Percentiles rank a stretch among this genome's conserved stretches.
phyloP scores from a whole-genome alignment of 2,113 vertebrate genomes.

The Pleuronectes platessa region DNA sequence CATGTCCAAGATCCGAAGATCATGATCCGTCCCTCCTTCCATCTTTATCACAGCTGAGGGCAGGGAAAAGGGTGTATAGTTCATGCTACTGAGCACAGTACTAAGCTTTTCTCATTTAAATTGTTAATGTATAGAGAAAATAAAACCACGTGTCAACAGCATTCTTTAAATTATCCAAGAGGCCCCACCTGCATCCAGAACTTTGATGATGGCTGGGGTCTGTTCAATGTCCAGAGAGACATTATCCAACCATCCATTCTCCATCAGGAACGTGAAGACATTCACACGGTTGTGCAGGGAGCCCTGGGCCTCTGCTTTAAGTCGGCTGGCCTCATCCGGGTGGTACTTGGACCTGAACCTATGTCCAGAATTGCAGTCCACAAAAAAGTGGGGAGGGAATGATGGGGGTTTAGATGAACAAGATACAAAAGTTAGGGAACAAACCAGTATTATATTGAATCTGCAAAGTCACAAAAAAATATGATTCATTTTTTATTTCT shows the following conservation, averaged over 20 bases:
- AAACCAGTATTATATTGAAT: slow-evolving; percentile 32
- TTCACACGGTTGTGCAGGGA: slow-evolving; percentile 87
- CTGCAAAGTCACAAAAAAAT: slow-evolving; percentile 6
- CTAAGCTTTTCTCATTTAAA: not conserved
- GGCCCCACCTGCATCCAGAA: slow-evolving; percentile 87
- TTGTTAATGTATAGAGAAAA: not conserved
- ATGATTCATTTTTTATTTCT: slow-evolving; percentile 1
- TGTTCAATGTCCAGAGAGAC: slow-evolving; percentile 91
- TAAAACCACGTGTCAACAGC: not conserved
- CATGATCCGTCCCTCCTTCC: slow-evolving; percentile 92
- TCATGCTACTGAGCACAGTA: not conserved
- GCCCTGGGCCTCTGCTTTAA: slow-evolving; percentile 86
- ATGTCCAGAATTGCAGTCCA: slow-evolving; percentile 45
- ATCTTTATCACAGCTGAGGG: slow-evolving; percentile 92
- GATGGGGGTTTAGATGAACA: slow-evolving; percentile 57
- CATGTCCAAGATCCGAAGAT: slow-evolving; percentile 90
- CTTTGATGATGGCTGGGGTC: slow-evolving; percentile 87
- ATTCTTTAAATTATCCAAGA: not conserved
- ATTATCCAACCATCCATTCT: slow-evolving; percentile 88
- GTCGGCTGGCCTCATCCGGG: slow-evolving; percentile 89
- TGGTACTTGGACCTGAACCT: slow-evolving; percentile 97
- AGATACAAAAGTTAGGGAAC: slow-evolving; percentile 62
- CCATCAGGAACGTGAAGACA: slow-evolving; percentile 89
- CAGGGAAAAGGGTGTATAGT: not conserved
- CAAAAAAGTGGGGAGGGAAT: slow-evolving; percentile 54